Percentiles rank a stretch among this genome's conserved stretches.
Conservation (phyloP, 1,140 invertebrate genomes). For the Listronotus oregonensis region DNA sequence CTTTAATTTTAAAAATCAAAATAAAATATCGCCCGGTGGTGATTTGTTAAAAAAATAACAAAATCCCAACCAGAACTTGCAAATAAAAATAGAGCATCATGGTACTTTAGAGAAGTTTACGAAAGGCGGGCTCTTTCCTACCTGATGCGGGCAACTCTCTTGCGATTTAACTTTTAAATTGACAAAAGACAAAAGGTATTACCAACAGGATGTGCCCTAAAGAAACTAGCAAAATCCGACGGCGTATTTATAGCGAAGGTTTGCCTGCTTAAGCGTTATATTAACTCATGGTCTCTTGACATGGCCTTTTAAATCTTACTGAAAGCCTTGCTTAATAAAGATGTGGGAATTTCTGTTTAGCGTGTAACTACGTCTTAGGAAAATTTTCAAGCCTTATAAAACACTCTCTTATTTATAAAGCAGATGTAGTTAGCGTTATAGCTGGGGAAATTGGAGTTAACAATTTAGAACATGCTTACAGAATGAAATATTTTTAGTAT, state of each 20-base stretch:
- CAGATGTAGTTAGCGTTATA: constrained; percentile 3
- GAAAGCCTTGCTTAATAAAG: constrained; percentile 25
- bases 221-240: constrained; percentile 19
- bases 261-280: constrained; percentile 27
- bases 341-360: constrained; percentile 31
- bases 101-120: constrained; percentile 5
- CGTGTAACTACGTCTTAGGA: constrained; percentile 21
- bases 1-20: neutral
- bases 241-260: constrained; percentile 29
- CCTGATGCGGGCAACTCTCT: constrained; percentile 26
- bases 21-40: constrained; percentile 5
- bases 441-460: neutral
- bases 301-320: constrained; percentile 33
- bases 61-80: constrained; percentile 11
- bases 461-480: too few species aligned
- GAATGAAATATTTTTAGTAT: too few species aligned
- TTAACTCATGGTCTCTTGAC: constrained; percentile 28
- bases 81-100: constrained; percentile 10
- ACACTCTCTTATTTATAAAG: constrained; percentile 1
- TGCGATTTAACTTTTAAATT: constrained; percentile 37
- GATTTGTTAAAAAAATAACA: constrained; percentile 23
- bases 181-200: constrained; percentile 39
- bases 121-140: constrained; percentile 13
- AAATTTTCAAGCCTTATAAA: constrained; percentile 17
- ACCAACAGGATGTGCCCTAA: constrained; percentile 27